phyloP scores from a whole-genome alignment of 2,888 invertebrate genomes.

The Agrotis exclamationis region DNA sequence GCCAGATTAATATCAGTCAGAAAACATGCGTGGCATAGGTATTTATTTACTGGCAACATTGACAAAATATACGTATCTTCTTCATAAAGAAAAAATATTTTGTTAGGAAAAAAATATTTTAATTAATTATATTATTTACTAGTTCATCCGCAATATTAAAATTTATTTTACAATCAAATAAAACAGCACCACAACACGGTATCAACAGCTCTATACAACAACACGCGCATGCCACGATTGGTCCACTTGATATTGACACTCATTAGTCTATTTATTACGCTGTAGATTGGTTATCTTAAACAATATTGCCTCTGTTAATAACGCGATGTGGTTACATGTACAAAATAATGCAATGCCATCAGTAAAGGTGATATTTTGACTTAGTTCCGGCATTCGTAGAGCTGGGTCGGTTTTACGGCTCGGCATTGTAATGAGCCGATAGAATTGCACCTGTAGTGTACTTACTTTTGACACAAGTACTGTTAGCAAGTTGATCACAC shows the following conservation, averaged over 20 bases:
- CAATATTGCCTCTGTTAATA: conserved; percentile 83
- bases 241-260: conserved; percentile 86
- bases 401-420: conserved; percentile 36
- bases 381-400: conserved; percentile 61
- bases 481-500: conserved; percentile 34
- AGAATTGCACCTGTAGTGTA: conserved; percentile 46
- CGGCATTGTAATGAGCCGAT: conserved; percentile 39
- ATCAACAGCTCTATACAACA: conserved; percentile 73
- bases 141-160: not conserved
- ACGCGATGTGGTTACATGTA: conserved; percentile 70
- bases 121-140: not conserved
- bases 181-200: conserved; percentile 42
- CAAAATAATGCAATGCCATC: conserved; percentile 75
- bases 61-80: no score
- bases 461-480: conserved; percentile 11
- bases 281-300: conserved; percentile 87
- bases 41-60: no score
- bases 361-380: conserved; percentile 68
- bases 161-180: not conserved
- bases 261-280: conserved; percentile 88
- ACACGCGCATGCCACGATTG: conserved; percentile 73
- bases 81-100: no score
- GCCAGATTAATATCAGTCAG: no score
- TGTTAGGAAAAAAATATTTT: not conserved
- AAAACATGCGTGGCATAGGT: no score